These are phyloP conservation scores for Rutpela maculata DNA, from an alignment of 2,888 invertebrate species.

Conservation along the genomic window DNA sequence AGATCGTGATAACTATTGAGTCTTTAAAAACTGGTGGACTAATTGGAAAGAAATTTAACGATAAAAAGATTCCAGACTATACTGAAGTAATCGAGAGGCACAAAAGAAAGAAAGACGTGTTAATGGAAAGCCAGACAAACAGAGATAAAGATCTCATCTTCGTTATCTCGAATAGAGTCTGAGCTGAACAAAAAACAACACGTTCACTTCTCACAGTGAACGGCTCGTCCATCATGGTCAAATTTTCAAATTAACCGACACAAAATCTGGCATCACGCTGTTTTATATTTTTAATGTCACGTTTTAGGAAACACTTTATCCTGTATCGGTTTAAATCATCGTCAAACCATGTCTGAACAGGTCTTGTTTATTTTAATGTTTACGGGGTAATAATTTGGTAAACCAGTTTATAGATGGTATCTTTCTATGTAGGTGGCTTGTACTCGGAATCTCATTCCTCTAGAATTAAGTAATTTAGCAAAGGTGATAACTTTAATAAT, in stretches of 20 bases:
- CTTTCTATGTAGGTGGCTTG: constrained; percentile 70
- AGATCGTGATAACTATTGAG: background rate
- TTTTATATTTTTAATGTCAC: constrained; percentile 45
- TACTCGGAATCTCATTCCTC: constrained; percentile 64
- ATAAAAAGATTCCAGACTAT: constrained; percentile 24
- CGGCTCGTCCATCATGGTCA: constrained; percentile 44
- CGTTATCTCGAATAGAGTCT: constrained; percentile 41
- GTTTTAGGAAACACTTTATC: constrained; percentile 52
- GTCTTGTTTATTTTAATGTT: constrained; percentile 69
- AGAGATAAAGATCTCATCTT: constrained; percentile 49
- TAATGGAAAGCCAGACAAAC: constrained; percentile 51
- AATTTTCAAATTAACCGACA: constrained; percentile 45
- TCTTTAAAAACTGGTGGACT: background rate
- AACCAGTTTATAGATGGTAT: constrained; percentile 69
- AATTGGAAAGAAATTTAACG: constrained; percentile 26
- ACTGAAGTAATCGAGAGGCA: constrained; percentile 23
- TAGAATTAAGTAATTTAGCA: constrained; percentile 32
- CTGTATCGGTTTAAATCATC: constrained; percentile 57
- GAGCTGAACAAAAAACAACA: constrained; percentile 30
- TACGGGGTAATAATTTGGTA: constrained; percentile 69
- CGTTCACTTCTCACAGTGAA: constrained; percentile 36
- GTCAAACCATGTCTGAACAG: constrained; percentile 48
- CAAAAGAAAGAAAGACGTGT: constrained; percentile 46
- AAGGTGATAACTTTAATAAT: constrained; percentile 23
- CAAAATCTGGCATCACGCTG: constrained; percentile 37